Base-by-base conservation (phyloP, 2,113 vertebrate genomes). In the Cariama cristata region DNA sequence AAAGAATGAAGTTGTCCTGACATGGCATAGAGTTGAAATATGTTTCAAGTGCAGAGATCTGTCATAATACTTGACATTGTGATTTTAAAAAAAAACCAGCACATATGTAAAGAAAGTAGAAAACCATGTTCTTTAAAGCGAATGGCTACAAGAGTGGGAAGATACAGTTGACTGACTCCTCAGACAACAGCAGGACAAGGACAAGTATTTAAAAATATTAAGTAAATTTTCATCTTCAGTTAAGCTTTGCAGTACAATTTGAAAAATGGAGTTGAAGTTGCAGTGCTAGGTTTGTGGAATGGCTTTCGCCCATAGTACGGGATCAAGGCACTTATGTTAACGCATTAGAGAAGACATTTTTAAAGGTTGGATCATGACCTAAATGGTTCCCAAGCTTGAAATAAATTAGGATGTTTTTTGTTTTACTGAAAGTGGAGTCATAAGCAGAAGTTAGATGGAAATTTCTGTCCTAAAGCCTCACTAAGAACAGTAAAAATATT, bases 41-140 rank as follows among this genome's bases (percentile, higher is more conserved):
- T 0, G 5, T 38, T 90, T 58, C 7, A 53, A 24, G 6, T 26
- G 6, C 8, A 73, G 33, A 87, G 8, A 24, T 35, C 14, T 68
- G 30, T 20, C 11, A 45, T 64, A 64, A 16, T 7, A 77, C 12
- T 52, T 52, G 30, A 21, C 24, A 40, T 1, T 21, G 9, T 59
- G 6, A 42, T 45, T 30, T 24, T 0, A 22, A 71, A 47, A n/a
- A 12, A 49, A n/a, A 47, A 14, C 4, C 4, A 2, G 38, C 38
- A 8, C 38, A 7, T 33, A 13, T 17, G 44, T 10, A 69, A 50
- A 22, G 20, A 47, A 91, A 80, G 4, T 5, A 49, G 4, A 72
- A 49, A 8, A 0, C 3, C 15, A 28, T 1, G 0, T 22, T 83
- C 74, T 74, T 52, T 6, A 50, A 40, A 68, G 6, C 5, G 32